Evolutionary conservation across 1,140 invertebrate species (phyloP).

Genomic region (Holcopasites calliopsidis): DNA sequence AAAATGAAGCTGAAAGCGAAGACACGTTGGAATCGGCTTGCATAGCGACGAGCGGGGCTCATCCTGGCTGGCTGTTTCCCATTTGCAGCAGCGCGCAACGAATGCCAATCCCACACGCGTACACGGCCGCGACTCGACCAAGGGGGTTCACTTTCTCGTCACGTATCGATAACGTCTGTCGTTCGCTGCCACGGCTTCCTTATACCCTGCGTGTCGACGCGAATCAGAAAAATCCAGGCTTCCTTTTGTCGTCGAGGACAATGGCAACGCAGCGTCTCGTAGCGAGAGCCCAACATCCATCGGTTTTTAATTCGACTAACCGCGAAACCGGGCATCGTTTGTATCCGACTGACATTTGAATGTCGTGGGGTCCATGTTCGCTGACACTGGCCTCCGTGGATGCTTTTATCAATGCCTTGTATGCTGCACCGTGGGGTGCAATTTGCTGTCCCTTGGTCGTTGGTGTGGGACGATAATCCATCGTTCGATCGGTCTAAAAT

Average conservation of each 20-base stretch:
- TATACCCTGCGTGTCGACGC: background rate
- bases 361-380: background rate
- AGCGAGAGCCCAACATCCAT: constrained; percentile 1
- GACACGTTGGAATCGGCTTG: constrained; percentile 50
- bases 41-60: constrained; percentile 59
- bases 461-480: too few relatives aligned
- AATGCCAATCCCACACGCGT: constrained; percentile 60
- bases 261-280: background rate
- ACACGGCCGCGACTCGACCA: background rate
- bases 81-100: constrained; percentile 47
- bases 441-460: background rate
- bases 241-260: constrained; percentile 12
- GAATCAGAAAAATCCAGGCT: background rate
- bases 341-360: constrained; percentile 9
- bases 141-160: constrained; percentile 51
- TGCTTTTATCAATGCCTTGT: background rate
- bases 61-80: constrained; percentile 48
- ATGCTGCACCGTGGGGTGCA: background rate
- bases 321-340: constrained; percentile 6
- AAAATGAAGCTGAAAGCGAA: constrained; percentile 10
- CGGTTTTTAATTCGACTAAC: background rate
- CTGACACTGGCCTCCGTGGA: constrained; percentile 2
- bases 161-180: constrained; percentile 59
- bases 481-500: too few relatives aligned
- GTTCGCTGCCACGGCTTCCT: constrained; percentile 40